A percentile compares a stretch with the other conserved stretches of the same genome.
phyloP scores from a whole-genome alignment of 2,113 vertebrate genomes.

The Sturnus vulgaris region DNA sequence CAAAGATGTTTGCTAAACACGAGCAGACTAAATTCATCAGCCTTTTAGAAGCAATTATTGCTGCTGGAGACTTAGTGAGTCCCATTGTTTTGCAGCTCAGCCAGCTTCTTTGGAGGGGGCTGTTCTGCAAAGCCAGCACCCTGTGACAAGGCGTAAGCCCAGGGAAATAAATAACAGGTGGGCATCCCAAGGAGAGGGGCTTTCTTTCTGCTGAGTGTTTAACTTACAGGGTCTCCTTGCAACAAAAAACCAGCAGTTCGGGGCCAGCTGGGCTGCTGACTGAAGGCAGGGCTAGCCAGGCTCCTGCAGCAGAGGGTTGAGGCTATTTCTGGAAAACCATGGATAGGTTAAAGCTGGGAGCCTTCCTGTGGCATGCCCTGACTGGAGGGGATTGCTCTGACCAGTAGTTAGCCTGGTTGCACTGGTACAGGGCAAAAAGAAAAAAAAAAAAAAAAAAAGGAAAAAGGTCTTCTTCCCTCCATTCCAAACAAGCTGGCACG shows the following conservation, averaged over 20 bases:
- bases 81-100: background rate
- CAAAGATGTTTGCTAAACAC: slow-evolving; percentile 6
- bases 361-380: accelerated
- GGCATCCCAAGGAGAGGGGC: background rate
- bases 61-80: background rate
- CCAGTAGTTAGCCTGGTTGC: background rate
- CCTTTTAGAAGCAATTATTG: slow-evolving; percentile 10
- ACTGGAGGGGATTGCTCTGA: background rate
- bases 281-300: background rate
- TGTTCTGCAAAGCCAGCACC: background rate
- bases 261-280: background rate
- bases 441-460: background rate
- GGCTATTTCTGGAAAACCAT: background rate
- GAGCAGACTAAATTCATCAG: slow-evolving; percentile 2
- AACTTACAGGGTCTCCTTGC: background rate
- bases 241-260: background rate
- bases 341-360: background rate
- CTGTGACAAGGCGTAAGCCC: background rate
- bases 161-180: slow-evolving; percentile 40
- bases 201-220: background rate
- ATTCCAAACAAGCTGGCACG: background rate
- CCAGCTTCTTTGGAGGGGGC: background rate
- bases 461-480: background rate
- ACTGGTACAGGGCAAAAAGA: background rate
- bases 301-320: background rate